Evolutionary conservation across 2,888 invertebrate species (phyloP).

Genomic region (Crossocerus cetratus): DNA sequence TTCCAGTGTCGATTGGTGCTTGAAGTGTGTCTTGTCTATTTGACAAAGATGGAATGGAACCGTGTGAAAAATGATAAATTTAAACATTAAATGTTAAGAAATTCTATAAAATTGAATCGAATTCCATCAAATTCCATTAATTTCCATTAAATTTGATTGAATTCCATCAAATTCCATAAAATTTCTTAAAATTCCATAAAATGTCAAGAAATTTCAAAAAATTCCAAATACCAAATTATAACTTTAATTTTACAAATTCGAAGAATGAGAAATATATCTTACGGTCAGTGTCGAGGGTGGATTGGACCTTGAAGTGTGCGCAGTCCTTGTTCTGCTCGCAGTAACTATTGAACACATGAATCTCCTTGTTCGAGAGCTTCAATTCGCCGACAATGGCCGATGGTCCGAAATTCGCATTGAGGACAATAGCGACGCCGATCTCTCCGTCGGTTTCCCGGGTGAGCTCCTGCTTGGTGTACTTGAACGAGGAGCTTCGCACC

Average conservation of each 20-base stretch:
- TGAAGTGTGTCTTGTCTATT: constrained; percentile 78
- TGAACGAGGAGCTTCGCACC: constrained; percentile 85
- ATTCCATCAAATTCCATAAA: no score
- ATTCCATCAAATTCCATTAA: no score
- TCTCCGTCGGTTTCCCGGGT: constrained; percentile 82
- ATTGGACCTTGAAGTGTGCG: constrained; percentile 84
- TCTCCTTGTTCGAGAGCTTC: constrained; percentile 85
- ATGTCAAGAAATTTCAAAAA: no score
- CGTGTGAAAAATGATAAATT: no score
- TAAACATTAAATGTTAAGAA: no score
- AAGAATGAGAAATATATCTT: constrained; percentile 39
- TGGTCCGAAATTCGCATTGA: constrained; percentile 84
- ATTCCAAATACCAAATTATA: no score
- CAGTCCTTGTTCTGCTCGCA: constrained; percentile 90
- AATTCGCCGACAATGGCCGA: constrained; percentile 85
- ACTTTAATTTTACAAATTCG: neutral
- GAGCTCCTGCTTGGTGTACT: constrained; percentile 83
- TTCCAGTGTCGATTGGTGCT: constrained; percentile 82
- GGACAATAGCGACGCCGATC: constrained; percentile 82
- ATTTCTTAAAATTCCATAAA: constrained; percentile 12
- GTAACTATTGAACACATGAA: constrained; percentile 84
- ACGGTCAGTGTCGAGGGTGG: constrained; percentile 74
- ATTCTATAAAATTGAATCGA: no score
- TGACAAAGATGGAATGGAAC: no score
- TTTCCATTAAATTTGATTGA: neutral